These are phyloP conservation scores for Falco cherrug DNA, from an alignment of 2,797 vertebrate species.

Conservation along the genomic window DNA sequence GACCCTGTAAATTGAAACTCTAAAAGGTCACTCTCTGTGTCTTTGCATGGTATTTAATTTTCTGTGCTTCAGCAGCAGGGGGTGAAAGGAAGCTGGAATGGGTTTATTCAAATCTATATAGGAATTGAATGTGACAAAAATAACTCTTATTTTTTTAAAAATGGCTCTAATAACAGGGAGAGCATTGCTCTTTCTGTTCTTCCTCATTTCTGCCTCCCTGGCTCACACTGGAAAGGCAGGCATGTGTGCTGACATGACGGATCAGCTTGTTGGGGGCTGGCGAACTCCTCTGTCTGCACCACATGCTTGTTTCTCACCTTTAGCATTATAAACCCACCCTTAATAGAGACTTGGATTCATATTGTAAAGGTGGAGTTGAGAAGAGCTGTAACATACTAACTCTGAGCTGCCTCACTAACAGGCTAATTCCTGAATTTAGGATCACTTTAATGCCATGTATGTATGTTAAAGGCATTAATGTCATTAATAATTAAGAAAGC, in stretches of 20 bases:
- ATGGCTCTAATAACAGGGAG: background rate
- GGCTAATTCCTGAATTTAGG: background rate
- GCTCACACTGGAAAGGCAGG: background rate
- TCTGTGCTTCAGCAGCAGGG: background rate
- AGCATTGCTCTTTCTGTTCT: background rate
- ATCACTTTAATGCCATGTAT: background rate
- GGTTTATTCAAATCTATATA: constrained; percentile 27
- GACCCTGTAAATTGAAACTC: constrained; percentile 69
- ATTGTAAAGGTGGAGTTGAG: background rate
- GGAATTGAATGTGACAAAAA: background rate
- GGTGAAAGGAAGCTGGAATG: background rate
- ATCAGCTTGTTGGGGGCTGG: background rate
- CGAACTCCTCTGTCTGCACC: background rate
- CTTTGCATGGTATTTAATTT: constrained; percentile 23
- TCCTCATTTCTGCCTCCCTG: background rate
- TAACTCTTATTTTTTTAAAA: background rate
- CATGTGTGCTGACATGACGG: background rate
- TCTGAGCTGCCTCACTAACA: background rate
- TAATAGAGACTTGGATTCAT: background rate
- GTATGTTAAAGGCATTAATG: background rate
- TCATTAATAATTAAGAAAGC: background rate
- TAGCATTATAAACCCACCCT: background rate
- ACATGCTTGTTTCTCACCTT: background rate
- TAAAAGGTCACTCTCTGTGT: background rate
- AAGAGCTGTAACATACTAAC: background rate